Evolutionary conservation across 2,797 vertebrate genomes (phyloP), one percentile per base, ranked within the genome.

Genomic region (Etheostoma perlongum): DNA sequence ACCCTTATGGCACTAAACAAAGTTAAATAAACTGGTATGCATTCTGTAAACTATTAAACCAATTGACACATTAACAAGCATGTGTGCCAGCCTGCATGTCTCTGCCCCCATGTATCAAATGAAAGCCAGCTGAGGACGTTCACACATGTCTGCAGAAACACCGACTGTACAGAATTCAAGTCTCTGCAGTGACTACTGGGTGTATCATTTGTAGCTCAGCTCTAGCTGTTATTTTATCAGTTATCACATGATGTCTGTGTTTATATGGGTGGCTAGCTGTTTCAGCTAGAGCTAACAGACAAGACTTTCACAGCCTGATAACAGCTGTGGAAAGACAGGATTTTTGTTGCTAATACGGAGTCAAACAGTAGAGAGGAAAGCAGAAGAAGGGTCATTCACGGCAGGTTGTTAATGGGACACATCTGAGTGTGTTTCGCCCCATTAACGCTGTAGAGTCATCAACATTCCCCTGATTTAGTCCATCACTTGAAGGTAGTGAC

Each of bases 41-140:
- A 60, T 80, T 91, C 90, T 94, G 92, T 83, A 87, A 94, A 83
- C 89, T 83, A 91, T 93, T 93, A 94, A 86, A 92, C 63, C 76
- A 89, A 81, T 89, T 85, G 86, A 92, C 91, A 89, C 82, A 89
- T 93, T 93, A 93, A 91, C 85, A 83, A 83, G 88, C 84, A 16
- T 88, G 74, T 88, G 88, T 90, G 81, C 89, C 81, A 84, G 85
- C 75, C 88, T 75, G 76, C 51, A 47, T 63, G 67, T 75, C 73
- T 87, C 80, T 70, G 61, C 72, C 74, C 71, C 74, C 55, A 59
- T 75, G 70, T 68, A 11, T 36, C 71, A 88, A 92, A 92, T 91
- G 74, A 81, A 81, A 87, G 68, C 78, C 92, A 91, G 88, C 81
- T 87, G 91, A 85, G 51, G 47, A 69, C 5, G 46, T 62, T 75